phyloP scores from a whole-genome alignment of 2,888 invertebrate genomes.

The Athrips mouffetella region DNA sequence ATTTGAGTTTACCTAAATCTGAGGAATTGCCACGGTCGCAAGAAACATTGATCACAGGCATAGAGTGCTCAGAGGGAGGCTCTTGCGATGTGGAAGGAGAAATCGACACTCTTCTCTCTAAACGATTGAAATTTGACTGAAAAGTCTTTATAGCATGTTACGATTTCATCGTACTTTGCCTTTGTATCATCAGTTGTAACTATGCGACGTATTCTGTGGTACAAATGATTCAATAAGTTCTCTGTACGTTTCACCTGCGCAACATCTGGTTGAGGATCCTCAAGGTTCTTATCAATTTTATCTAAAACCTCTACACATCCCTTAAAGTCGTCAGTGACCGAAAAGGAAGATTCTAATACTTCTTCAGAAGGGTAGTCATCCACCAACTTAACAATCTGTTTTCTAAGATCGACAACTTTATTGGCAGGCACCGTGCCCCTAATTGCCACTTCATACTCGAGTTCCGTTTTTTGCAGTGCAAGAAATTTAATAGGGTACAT shows the following conservation, averaged over 20 bases:
- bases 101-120: not conserved
- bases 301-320: not conserved
- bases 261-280: not conserved
- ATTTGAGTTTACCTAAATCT: conserved; percentile 13
- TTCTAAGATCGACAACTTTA: conserved; percentile 16
- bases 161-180: not conserved
- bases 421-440: conserved; percentile 12
- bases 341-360: not conserved
- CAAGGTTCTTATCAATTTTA: not conserved
- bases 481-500: conserved; percentile 22
- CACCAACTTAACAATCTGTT: not conserved
- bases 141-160: not conserved
- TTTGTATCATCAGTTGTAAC: not conserved
- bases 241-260: not conserved
- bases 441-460: conserved; percentile 18
- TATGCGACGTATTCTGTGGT: not conserved
- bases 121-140: not conserved
- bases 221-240: not conserved
- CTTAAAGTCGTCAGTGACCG: not conserved
- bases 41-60: not conserved
- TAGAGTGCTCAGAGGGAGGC: not conserved
- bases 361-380: not conserved
- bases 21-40: not conserved
- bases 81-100: not conserved
- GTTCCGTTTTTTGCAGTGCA: conserved; percentile 17